Evolutionary conservation across 2,797 vertebrate species (phyloP).

Genomic region (Craterocephalus amniculus): DNA sequence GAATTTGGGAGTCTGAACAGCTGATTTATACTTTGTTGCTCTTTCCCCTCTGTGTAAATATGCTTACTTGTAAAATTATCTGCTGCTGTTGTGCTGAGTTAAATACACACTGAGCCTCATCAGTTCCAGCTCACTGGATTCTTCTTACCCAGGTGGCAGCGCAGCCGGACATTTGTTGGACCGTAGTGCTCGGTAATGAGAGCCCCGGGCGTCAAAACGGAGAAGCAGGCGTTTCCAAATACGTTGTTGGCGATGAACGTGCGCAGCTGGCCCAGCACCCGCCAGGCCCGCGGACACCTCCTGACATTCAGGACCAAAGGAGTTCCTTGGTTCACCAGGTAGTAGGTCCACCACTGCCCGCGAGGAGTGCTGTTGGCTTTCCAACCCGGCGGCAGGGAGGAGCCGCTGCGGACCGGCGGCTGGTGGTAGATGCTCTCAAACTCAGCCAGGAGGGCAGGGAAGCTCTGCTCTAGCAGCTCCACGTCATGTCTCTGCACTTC

Average conservation of each 20-base stretch:
- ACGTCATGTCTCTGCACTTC: slow-evolving; percentile 97
- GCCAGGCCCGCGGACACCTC: slow-evolving; percentile 94
- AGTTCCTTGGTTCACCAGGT: slow-evolving; percentile 95
- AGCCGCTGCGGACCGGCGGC: slow-evolving; percentile 86
- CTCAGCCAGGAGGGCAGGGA: slow-evolving; percentile 92
- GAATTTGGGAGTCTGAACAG: slow-evolving; percentile 20
- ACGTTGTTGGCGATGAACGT: slow-evolving; percentile 98
- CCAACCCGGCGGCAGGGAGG: slow-evolving; percentile 90
- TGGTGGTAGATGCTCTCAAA: slow-evolving; percentile 92
- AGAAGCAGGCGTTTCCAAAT: slow-evolving; percentile 98
- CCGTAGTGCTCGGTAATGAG: slow-evolving; percentile 95
- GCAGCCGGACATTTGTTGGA: slow-evolving; percentile 95
- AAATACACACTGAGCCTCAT: slow-evolving; percentile 27
- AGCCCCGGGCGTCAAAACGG: slow-evolving; percentile 91
- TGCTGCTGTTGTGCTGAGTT: slow-evolving; percentile 15
- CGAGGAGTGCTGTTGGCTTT: slow-evolving; percentile 92
- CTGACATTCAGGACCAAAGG: slow-evolving; percentile 93
- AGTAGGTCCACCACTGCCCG: slow-evolving; percentile 97
- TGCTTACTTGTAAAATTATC: slow-evolving; percentile 22
- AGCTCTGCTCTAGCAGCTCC: slow-evolving; percentile 95
- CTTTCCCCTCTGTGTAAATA: slow-evolving; percentile 5
- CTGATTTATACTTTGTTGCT: slow-evolving; percentile 25
- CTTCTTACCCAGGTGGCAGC: slow-evolving; percentile 94
- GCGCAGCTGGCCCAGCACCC: slow-evolving; percentile 94
- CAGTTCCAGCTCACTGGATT: slow-evolving; percentile 19